Evolutionary conservation across 2,113 vertebrate genomes (phyloP).

Genomic region (Arizona elegans): DNA sequence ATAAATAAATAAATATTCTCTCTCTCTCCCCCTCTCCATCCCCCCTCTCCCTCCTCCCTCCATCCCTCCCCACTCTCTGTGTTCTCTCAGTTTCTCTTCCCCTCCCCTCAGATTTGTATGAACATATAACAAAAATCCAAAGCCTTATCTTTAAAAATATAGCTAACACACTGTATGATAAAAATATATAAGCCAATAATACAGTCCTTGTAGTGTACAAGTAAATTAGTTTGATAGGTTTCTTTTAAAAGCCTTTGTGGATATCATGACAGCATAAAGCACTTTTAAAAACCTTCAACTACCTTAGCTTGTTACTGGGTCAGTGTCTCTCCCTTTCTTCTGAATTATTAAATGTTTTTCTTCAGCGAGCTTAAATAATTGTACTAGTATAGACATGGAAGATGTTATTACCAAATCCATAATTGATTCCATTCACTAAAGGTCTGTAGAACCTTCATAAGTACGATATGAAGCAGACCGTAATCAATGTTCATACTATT

Average conservation of each 20-base stretch:
- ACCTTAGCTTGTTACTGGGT: background rate
- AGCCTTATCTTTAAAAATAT: background rate
- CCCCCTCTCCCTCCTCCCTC: no score
- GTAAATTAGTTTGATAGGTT: background rate
- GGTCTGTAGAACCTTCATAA: background rate
- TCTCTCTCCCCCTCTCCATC: background rate
- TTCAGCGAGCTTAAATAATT: background rate
- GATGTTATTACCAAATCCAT: background rate
- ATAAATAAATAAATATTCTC: no score
- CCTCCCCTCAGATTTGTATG: background rate
- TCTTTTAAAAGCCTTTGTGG: background rate
- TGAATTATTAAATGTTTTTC: background rate
- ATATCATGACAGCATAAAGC: background rate
- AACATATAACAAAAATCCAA: background rate
- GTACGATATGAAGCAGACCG: background rate
- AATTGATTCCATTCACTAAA: background rate
- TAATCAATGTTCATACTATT: background rate
- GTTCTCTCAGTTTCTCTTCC: background rate
- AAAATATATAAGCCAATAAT: background rate
- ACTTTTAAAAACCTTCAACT: background rate
- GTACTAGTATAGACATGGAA: background rate
- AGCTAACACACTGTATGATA: background rate
- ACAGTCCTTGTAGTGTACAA: background rate
- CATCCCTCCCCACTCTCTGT: no score
- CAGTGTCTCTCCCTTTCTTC: background rate